Base-by-base conservation (phyloP, 92 coral and sea anemone species). In the Isaurus tuberculatus region DNA sequence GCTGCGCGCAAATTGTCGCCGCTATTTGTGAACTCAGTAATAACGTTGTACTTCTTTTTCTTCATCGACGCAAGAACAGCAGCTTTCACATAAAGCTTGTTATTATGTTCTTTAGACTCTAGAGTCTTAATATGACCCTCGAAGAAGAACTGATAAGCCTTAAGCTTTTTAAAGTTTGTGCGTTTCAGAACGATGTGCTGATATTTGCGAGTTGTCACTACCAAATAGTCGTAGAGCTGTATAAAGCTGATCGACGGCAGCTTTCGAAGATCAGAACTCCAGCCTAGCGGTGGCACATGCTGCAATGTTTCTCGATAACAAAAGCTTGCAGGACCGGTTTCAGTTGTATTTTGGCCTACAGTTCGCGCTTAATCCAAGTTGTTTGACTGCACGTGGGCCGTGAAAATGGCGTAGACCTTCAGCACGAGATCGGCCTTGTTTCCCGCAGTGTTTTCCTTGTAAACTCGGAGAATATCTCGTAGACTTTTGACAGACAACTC, bases 211-310 rank as follows among this genome's bases (percentile, higher is more conserved):
- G 88, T 83, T 17, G 85, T 66, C 65, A 84, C 92, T 0, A 85
- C 92, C 74, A 89, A 64, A 81, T 85, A 89, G 19, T 89, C 89
- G 60, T 84, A 84, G 3, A 89, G 83, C 87, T 80, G 89, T 48
- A 81, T 73, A 48, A 89, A 85, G 48, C 60, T 85, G 72, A 88
- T 19, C 53, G 79, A 86, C 15, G 87, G 84, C 13, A 83, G 72
- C 42, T 58, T 49, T 26, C 86, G 83, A 65, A 89, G 69, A 64
- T 84, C 88, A 46, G 88, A 78, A 11, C 78, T 78, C 92, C 92
- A 89, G 68, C 84, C 87, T 57, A 72, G 82, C 43, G 92, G 80
- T 14, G 77, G 80, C 43, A 84, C 75, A 71, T 68, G 31, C 68
- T 75, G 28, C 55, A 81, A 58, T 19, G 7, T 58, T 58, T 58